phyloP scores from a whole-genome alignment of 2,113 vertebrate genomes.

The Myiopsitta monachus region DNA sequence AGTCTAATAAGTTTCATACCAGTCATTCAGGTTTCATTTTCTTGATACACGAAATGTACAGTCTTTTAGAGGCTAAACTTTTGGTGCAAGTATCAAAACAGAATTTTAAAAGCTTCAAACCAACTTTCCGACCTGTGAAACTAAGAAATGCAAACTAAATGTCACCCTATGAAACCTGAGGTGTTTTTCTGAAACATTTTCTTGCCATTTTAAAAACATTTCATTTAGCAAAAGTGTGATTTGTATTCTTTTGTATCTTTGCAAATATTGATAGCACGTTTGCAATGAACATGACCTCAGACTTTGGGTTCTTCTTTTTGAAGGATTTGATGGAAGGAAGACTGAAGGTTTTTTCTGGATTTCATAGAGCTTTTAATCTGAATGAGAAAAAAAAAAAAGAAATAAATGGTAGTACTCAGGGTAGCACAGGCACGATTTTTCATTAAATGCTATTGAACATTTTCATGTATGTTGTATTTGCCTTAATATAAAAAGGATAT shows the following conservation, averaged over 20 bases:
- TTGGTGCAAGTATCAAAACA: neutral
- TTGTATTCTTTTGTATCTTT: neutral
- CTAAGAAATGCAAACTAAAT: neutral
- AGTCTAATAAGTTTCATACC: neutral
- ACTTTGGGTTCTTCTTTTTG: neutral
- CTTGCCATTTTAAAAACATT: neutral
- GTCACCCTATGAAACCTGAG: neutral
- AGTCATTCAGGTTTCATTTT: neutral
- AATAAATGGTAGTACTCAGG: neutral
- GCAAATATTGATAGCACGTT: neutral
- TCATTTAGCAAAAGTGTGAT: neutral
- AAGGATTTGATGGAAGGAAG: neutral
- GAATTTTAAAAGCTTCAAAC: neutral
- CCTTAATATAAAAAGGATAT: neutral
- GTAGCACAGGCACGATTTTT: neutral
- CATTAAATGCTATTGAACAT: neutral
- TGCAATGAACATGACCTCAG: neutral
- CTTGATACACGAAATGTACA: neutral
- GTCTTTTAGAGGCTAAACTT: neutral
- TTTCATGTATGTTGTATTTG: neutral
- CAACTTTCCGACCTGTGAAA: neutral
- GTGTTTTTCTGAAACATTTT: neutral
- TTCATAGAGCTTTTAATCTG: neutral
- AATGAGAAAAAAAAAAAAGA: neutral
- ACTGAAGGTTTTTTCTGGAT: neutral